Evolutionary conservation across 2,797 vertebrate species (phyloP), one percentile per base, ranked within the genome.

Genomic region (Platyrinchus mystaceus): DNA sequence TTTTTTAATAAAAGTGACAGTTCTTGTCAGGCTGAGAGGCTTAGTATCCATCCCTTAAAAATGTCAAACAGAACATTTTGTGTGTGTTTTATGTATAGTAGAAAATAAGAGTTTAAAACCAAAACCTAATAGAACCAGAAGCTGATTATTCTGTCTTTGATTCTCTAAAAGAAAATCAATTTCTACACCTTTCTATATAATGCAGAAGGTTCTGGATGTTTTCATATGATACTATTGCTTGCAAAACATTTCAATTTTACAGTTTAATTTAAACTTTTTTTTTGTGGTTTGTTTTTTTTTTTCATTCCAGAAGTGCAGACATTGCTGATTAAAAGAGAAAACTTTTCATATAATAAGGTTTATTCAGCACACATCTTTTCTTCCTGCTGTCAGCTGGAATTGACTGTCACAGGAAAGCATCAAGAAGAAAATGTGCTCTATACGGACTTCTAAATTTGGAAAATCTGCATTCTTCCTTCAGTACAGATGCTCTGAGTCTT

Each of bases 321-420:
- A n/a, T 20, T 76, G 60, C 56, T 70, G 19, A 77, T 49, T 64
- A 88, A 79, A 84, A 62, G 36, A 58, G 14, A 90, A 78, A 89
- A 69, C n/a, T 59, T 87, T 44, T 82, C 55, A 28, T 50, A 63
- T 37, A 49, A 52, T 59, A 67, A 41, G 37, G 10, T 89, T 95
- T 82, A 90, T 92, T 95, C 66, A 82, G 64, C 68, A 74, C 78
- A 59, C 53, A 50, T 91, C 8, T 88, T 76, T 89, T 95, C 81
- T 92, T 89, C 75, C 93, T 91, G 62, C 79, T 95, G 82, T 89
- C 92, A 92, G 81, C 82, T 77, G 62, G 84, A 93, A 85, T 44
- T 80, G 75, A 64, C 71, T 93, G 87, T 46, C 60, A 77, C 64
- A 91, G 73, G 82, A 92, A 92, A 83, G 64, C 63, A 74, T 39